Percentiles rank a stretch among this genome's conserved stretches.
Evolutionary conservation across 2,113 vertebrate genomes (phyloP).

Genomic region (Verasper variegatus): DNA sequence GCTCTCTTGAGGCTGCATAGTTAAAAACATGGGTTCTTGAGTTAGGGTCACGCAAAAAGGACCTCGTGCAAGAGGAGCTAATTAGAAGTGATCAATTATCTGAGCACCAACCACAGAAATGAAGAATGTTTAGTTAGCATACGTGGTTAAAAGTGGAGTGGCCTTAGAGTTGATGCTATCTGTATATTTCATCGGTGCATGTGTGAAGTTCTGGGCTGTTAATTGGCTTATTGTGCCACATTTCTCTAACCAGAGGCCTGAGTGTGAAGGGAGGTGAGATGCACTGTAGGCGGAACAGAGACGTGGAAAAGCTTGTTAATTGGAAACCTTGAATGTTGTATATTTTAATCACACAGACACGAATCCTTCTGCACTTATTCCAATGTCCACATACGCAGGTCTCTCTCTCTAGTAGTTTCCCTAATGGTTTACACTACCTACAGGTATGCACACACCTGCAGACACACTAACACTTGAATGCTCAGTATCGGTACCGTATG

Average conservation of each 20-base stretch:
- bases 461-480: neutral
- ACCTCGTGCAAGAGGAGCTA: no score
- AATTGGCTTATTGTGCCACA: constrained; percentile 1
- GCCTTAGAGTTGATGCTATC: no score
- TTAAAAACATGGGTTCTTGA: no score
- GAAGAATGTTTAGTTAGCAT: no score
- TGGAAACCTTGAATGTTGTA: constrained; percentile 1
- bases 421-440: neutral
- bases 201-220: neutral
- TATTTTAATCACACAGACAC: neutral
- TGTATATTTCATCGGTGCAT: neutral
- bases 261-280: constrained; percentile 12
- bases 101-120: no score
- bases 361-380: neutral
- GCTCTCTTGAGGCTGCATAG: no score
- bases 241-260: neutral
- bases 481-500: neutral
- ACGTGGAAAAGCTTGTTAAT: constrained; percentile 1
- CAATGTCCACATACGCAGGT: neutral
- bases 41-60: no score
- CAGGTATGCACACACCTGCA: neutral
- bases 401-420: constrained; percentile 1
- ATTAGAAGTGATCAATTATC: no score
- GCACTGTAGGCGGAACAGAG: neutral
- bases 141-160: no score